A percentile compares a stretch with the other conserved stretches of the same genome.
phyloP scores from a whole-genome alignment of 2,888 invertebrate species.

The Monochamus alternatus region DNA sequence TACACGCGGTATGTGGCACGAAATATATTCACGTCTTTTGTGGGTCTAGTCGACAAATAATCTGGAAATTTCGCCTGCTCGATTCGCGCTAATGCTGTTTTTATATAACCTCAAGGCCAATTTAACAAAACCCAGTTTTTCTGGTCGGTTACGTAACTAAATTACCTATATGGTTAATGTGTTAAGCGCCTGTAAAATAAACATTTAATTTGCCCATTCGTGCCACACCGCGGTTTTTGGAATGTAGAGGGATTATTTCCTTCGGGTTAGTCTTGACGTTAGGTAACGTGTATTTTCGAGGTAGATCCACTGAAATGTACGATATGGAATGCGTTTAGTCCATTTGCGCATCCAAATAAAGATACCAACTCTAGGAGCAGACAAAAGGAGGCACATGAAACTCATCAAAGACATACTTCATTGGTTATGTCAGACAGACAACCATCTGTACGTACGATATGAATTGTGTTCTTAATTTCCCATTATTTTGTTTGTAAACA shows the following conservation, averaged over 20 bases:
- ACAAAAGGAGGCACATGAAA: too few species aligned
- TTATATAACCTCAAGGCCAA: slow-evolving; percentile 19
- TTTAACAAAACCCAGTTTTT: slow-evolving; percentile 32
- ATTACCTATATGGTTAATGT: slow-evolving; percentile 16
- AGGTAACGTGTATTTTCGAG: neutral
- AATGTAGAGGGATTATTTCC: slow-evolving; percentile 4
- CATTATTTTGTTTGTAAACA: too few species aligned
- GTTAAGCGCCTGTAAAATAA: slow-evolving; percentile 22
- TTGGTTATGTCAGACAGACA: too few species aligned
- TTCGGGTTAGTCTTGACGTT: neutral
- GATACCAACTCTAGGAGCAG: too few species aligned
- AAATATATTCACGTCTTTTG: neutral
- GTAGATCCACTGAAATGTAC: too few species aligned
- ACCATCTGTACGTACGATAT: too few species aligned
- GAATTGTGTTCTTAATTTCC: too few species aligned
- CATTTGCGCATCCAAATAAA: too few species aligned
- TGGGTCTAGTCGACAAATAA: neutral
- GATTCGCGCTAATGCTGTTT: slow-evolving; percentile 14
- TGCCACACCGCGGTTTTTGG: neutral
- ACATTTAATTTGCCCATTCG: slow-evolving; percentile 24
- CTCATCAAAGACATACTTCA: too few species aligned
- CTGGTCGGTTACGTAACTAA: slow-evolving; percentile 27
- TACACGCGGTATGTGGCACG: neutral
- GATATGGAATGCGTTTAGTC: too few species aligned
- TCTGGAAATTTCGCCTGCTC: neutral